Base-by-base conservation (phyloP, 2,113 vertebrate species). In the Picathartes gymnocephalus region DNA sequence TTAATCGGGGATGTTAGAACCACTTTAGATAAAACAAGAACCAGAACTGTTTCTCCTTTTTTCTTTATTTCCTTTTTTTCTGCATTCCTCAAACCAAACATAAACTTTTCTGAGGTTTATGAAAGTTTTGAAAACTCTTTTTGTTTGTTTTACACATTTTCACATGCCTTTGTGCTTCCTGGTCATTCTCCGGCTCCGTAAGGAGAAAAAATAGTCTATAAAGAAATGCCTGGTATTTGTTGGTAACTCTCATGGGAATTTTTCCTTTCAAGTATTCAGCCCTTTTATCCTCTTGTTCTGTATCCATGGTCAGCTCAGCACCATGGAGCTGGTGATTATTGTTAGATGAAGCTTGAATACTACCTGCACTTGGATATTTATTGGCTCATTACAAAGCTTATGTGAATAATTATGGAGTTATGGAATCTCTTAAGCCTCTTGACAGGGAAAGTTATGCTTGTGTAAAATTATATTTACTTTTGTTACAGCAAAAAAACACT, bases 171-270 rank as follows among this genome's bases (percentile, higher is more conserved):
- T 74, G 45, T 40, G 5, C 51, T 94, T 96, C 51, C 60, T 91
- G 76, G 27, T 74, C 39, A 30, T 44, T 44, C 56, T 94, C 30
- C 35, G 64, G 69, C 35, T 92, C 86, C 88, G 83, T 22, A 71
- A 44, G 53, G 47, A 74, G 65, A 15, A 78, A 56, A 81, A 87
- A 56, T 10, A 28, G 1, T 4, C 7, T 20, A 5, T 37, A 40
- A 79, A 94, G 50, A 79, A 96, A 94, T 80, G 74, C 48, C 40
- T 92, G 85, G 92, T 84, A 93, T 93, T 95, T 95, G 88, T 73
- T 94, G 91, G 51, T 45, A 83, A 44, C 13, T 62, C 90, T 48
- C 74, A 14, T n/a, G 90, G 79, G 74, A 91, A 66, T 27, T 25
- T 25, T 92, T 71, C 24, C 40, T 28, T 89, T 77, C 44, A 86